Evolutionary conservation across 2,797 vertebrate genomes (phyloP).

Genomic region (Gymnopithys bicolor): DNA sequence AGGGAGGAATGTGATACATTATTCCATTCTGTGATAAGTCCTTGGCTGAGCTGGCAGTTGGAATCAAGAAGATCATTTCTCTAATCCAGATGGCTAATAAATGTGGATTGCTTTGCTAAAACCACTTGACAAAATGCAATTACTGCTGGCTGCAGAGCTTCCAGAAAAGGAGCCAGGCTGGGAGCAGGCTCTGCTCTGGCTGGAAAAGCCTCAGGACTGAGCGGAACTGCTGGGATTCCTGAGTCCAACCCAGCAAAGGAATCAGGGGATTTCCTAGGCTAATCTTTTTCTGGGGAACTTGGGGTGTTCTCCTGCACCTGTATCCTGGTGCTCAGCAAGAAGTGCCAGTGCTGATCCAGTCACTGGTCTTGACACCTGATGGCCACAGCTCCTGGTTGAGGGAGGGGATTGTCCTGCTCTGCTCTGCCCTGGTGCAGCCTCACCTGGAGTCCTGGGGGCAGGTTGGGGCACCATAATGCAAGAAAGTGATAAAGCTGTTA

Average conservation of each 20-base stretch:
- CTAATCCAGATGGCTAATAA: slow-evolving; percentile 51
- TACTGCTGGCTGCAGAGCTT: background rate
- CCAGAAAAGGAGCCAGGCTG: background rate
- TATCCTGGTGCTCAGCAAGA: background rate
- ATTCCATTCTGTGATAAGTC: background rate
- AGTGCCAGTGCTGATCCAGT: background rate
- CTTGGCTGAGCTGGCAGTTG: slow-evolving; percentile 4
- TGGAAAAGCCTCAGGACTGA: background rate
- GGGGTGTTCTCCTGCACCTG: background rate
- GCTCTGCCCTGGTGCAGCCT: background rate
- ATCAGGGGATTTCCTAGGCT: background rate
- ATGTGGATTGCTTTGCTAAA: slow-evolving; percentile 39
- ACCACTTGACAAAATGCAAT: slow-evolving; percentile 25
- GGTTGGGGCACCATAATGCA: background rate
- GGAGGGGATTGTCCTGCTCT: background rate
- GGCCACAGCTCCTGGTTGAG: background rate
- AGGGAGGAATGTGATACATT: background rate
- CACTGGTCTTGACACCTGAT: rapidly evolving
- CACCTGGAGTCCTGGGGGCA: background rate
- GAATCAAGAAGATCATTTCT: slow-evolving; percentile 32
- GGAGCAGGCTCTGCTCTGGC: background rate
- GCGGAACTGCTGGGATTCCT: background rate
- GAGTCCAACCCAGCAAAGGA: background rate
- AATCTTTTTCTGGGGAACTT: rapidly evolving
- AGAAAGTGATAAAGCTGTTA: background rate